phyloP scores from a whole-genome alignment of 2,888 invertebrate species.

The Morpho helenor region DNA sequence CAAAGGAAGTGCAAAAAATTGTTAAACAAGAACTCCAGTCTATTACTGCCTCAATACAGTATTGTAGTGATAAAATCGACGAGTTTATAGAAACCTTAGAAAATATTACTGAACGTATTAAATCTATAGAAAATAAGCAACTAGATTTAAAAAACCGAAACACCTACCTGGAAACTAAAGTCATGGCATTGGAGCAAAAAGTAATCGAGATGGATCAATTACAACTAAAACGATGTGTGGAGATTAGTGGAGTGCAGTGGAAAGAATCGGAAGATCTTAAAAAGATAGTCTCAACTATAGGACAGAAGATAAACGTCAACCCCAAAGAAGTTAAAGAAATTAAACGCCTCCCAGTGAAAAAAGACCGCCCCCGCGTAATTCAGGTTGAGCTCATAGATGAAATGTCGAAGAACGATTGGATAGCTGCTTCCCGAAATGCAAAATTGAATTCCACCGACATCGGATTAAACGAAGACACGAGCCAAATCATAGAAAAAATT shows the following conservation, averaged over 20 bases:
- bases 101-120: background rate
- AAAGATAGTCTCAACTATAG: background rate
- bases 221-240: slow-evolving; percentile 3
- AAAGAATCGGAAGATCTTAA: slow-evolving; percentile 3
- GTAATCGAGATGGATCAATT: slow-evolving; percentile 1
- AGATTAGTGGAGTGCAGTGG: slow-evolving; percentile 6
- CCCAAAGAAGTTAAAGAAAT: slow-evolving; percentile 2
- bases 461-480: slow-evolving; percentile 7
- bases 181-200: slow-evolving; percentile 7
- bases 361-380: slow-evolving; percentile 4
- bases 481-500: background rate
- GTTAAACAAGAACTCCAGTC: background rate
- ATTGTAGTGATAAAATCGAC: background rate
- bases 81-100: background rate
- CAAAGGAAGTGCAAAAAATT: background rate
- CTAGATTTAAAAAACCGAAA: slow-evolving; percentile 2
- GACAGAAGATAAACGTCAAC: background rate
- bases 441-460: background rate
- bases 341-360: slow-evolving; percentile 1
- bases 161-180: slow-evolving; percentile 7
- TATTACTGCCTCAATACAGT: background rate
- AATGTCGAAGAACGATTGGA: slow-evolving; percentile 1
- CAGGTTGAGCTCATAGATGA: slow-evolving; percentile 1
- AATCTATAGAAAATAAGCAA: slow-evolving; percentile 2
- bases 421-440: slow-evolving; percentile 1